A percentile compares a stretch with the other conserved stretches of the same genome.
Conservation (phyloP, 2,888 invertebrate species). For the Copidosoma aretas region DNA sequence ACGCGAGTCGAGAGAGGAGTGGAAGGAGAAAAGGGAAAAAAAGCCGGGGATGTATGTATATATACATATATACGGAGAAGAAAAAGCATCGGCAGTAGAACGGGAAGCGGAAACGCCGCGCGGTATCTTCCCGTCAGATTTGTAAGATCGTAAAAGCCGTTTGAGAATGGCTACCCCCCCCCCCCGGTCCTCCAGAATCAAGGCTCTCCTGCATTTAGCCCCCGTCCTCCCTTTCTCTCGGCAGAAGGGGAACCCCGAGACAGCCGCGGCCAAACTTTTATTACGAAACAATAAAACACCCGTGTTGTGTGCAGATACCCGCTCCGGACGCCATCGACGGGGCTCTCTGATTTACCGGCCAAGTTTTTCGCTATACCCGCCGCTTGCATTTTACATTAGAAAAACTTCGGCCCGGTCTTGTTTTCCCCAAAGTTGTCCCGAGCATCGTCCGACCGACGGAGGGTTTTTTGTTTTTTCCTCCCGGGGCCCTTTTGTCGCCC, state of each 20-base stretch:
- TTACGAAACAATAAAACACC: constrained; percentile 61
- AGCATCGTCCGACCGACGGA: background rate
- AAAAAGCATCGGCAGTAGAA: too few species aligned
- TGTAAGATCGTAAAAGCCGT: constrained; percentile 53
- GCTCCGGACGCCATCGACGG: constrained; percentile 41
- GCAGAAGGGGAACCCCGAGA: background rate
- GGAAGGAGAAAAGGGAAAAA: background rate
- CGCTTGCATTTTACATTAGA: constrained; percentile 57
- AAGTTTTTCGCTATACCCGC: constrained; percentile 56
- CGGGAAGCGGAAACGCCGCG: constrained; percentile 39
- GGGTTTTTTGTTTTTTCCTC: too few species aligned
- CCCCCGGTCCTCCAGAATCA: too few species aligned
- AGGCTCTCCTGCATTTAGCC: background rate
- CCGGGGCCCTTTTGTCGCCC: background rate
- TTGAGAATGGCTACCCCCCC: constrained; percentile 11
- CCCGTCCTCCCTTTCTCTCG: constrained; percentile 3
- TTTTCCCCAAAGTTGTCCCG: constrained; percentile 13
- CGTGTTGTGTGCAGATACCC: constrained; percentile 43
- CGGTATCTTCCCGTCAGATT: constrained; percentile 51
- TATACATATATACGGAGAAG: too few species aligned
- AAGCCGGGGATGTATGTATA: too few species aligned
- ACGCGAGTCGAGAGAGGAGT: background rate
- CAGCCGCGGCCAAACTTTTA: constrained; percentile 52
- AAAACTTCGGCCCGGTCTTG: constrained; percentile 46
- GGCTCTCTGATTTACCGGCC: constrained; percentile 58